These are phyloP conservation scores for Mohoua ochrocephala DNA, from an alignment of 2,113 vertebrate species.

Conservation along the genomic window DNA sequence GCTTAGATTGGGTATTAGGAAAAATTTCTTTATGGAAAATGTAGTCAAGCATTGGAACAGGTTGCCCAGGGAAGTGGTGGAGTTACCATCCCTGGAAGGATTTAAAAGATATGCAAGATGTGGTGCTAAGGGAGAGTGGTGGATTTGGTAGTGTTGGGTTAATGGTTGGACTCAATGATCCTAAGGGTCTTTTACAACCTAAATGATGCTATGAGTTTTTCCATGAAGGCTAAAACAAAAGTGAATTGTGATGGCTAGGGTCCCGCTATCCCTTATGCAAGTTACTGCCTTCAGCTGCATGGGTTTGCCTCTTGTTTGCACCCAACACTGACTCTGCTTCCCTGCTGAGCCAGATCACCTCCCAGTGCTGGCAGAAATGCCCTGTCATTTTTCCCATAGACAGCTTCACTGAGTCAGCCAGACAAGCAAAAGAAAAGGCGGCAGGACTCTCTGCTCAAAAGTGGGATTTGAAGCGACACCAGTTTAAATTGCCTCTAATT, in stretches of 20 bases:
- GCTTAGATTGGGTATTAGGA: not conserved
- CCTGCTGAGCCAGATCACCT: not conserved
- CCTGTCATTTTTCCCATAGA: not conserved
- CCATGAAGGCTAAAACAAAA: not conserved
- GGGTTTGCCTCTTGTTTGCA: not conserved
- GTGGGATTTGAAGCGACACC: not conserved
- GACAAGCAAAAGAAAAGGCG: not conserved
- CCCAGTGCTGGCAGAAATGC: not conserved
- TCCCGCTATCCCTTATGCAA: not conserved
- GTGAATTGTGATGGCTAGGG: not conserved
- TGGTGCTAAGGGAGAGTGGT: not conserved
- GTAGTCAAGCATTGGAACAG: not conserved
- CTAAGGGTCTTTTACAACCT: not conserved
- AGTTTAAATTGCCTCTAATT: not conserved
- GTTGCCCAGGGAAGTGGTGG: not conserved
- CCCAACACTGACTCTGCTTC: rapidly evolving
- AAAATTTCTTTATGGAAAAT: not conserved
- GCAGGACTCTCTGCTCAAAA: not conserved
- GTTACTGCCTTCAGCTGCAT: not conserved
- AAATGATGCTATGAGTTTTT: not conserved
- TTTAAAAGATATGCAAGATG: not conserved
- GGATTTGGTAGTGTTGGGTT: not conserved
- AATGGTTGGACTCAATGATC: not conserved
- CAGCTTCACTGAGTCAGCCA: not conserved
- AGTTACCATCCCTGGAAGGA: not conserved